Evolutionary conservation across 2,797 vertebrate genomes (phyloP).

Genomic region (Enteromius treurensis): DNA sequence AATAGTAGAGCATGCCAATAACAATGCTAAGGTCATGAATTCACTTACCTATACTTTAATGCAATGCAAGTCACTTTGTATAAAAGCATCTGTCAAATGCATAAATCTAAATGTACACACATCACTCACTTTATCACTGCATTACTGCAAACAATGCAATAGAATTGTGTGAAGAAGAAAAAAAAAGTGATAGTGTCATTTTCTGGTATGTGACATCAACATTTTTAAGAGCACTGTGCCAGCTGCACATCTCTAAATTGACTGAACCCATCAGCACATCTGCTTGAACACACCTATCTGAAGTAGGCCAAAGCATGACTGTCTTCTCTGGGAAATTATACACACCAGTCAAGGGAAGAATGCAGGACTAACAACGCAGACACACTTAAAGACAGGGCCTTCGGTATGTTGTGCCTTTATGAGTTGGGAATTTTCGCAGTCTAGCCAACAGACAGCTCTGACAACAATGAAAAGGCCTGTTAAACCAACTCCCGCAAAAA

Average conservation of each 20-base stretch:
- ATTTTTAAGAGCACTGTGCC: constrained; percentile 1
- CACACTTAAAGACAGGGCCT: constrained; percentile 50
- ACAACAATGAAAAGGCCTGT: constrained; percentile 77
- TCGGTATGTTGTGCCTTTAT: constrained; percentile 66
- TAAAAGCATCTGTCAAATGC: background rate
- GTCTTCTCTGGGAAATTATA: constrained; percentile 50
- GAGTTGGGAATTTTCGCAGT: constrained; percentile 73
- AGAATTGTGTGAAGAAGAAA: too few species aligned
- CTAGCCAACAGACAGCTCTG: constrained; percentile 69
- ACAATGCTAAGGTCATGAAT: background rate
- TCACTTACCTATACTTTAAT: background rate
- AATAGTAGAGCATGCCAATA: background rate
- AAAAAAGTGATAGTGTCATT: too few species aligned
- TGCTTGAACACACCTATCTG: constrained; percentile 55
- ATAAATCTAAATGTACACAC: background rate
- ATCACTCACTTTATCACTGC: background rate
- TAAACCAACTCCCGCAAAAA: constrained; percentile 70
- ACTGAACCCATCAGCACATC: constrained; percentile 49
- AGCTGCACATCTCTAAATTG: constrained; percentile 21
- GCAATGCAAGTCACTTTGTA: background rate
- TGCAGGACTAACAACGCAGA: constrained; percentile 56
- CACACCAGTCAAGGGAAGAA: constrained; percentile 52
- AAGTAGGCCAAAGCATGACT: constrained; percentile 45
- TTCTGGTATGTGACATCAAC: background rate
- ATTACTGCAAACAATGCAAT: background rate